Evolutionary conservation across 2,888 invertebrate genomes (phyloP).

Genomic region (Ypsolopha sequella): DNA sequence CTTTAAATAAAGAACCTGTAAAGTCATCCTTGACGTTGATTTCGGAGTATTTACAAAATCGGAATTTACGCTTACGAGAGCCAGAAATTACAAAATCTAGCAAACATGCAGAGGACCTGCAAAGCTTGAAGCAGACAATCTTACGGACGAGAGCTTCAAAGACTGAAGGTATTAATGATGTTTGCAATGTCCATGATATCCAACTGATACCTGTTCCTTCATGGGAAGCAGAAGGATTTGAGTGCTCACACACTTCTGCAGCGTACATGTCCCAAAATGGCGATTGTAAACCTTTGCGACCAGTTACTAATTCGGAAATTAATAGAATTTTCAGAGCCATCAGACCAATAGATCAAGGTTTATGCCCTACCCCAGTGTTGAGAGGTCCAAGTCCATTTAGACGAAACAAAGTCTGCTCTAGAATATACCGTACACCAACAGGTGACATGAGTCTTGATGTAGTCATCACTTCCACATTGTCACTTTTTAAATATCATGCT

Average conservation of each 20-base stretch:
- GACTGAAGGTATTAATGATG: constrained; percentile 37
- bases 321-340: constrained; percentile 27
- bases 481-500: too few relatives aligned
- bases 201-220: constrained; percentile 46
- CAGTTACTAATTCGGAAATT: constrained; percentile 25
- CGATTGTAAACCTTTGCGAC: constrained; percentile 16
- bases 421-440: constrained; percentile 22
- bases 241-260: constrained; percentile 14
- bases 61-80: constrained; percentile 45
- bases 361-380: constrained; percentile 24
- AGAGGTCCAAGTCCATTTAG: constrained; percentile 27
- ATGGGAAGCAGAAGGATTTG: constrained; percentile 37
- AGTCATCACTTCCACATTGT: background rate
- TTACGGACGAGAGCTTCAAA: constrained; percentile 34
- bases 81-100: constrained; percentile 16
- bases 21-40: constrained; percentile 46
- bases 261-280: constrained; percentile 7
- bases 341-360: constrained; percentile 17
- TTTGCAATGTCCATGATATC: constrained; percentile 50
- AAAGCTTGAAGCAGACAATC: constrained; percentile 48
- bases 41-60: constrained; percentile 50
- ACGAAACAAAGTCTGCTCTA: constrained; percentile 23
- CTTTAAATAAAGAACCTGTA: constrained; percentile 15
- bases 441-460: constrained; percentile 12
- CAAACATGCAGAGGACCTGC: constrained; percentile 32